A percentile compares a stretch with the other conserved stretches of the same genome.
Conservation (phyloP, 1,140 invertebrate genomes). For the Megathymus violae region DNA sequence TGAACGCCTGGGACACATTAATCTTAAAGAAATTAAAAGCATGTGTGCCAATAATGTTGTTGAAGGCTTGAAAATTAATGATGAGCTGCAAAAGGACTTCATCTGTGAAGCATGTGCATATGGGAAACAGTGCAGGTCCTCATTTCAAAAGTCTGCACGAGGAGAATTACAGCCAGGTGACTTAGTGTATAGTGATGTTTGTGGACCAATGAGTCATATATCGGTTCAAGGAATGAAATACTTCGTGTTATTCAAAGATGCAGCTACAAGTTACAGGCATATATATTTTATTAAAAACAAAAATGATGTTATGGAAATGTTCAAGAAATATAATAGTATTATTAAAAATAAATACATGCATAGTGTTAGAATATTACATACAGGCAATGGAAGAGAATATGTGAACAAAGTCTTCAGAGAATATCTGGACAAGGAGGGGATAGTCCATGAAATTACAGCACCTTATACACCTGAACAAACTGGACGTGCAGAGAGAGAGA, state of each 20-base stretch:
- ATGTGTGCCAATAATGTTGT: conserved; percentile 43
- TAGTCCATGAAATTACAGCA: conserved; percentile 48
- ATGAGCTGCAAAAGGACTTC: conserved; percentile 36
- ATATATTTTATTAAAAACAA: conserved; percentile 75
- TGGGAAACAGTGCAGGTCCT: conserved; percentile 55
- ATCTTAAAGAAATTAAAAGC: conserved; percentile 48
- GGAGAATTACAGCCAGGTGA: conserved; percentile 51
- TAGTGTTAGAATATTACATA: conserved; percentile 46
- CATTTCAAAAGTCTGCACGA: conserved; percentile 46
- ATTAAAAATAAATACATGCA: conserved; percentile 53
- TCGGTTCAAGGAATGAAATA: conserved; percentile 69
- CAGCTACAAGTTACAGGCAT: conserved; percentile 57
- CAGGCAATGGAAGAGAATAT: conserved; percentile 70
- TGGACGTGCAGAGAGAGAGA: conserved; percentile 69
- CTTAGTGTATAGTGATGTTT: conserved; percentile 70
- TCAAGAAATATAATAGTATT: conserved; percentile 54
- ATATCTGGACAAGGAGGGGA: conserved; percentile 51
- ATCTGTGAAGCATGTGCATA: conserved; percentile 65
- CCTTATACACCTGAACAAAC: conserved; percentile 69
- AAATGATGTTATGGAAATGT: conserved; percentile 56
- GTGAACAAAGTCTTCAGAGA: conserved; percentile 49
- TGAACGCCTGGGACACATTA: conserved; percentile 49
- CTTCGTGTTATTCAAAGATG: conserved; percentile 79
- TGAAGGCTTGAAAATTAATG: conserved; percentile 29
- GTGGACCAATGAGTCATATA: conserved; percentile 62